Evolutionary conservation across 2,888 invertebrate genomes (phyloP).

Genomic region (Xestia sexstrigata): DNA sequence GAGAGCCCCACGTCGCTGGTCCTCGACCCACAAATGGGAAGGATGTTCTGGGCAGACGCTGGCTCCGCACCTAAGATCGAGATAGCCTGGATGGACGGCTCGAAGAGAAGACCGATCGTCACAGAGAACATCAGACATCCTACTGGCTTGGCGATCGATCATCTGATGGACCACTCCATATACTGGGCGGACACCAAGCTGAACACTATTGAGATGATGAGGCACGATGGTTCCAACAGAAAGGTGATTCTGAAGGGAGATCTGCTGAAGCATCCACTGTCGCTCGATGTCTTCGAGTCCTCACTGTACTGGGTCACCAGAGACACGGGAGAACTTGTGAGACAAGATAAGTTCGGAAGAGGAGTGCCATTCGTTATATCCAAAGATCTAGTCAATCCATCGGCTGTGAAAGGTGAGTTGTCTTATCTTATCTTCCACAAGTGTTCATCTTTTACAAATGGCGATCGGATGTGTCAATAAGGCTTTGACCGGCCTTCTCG

Average conservation of each 20-base stretch:
- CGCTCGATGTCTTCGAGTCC: slow-evolving; percentile 98
- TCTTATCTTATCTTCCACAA: background rate
- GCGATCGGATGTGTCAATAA: too few species aligned
- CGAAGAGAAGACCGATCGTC: slow-evolving; percentile 95
- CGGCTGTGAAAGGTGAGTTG: slow-evolving; percentile 94
- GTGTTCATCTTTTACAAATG: too few species aligned
- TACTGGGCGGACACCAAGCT: slow-evolving; percentile 99
- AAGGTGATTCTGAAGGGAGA: slow-evolving; percentile 94
- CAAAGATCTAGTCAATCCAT: slow-evolving; percentile 95
- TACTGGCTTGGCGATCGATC: slow-evolving; percentile 97
- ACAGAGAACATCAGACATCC: slow-evolving; percentile 96
- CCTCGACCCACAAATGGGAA: slow-evolving; percentile 96
- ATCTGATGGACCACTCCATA: slow-evolving; percentile 96
- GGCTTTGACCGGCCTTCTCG: too few species aligned
- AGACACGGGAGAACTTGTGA: slow-evolving; percentile 96
- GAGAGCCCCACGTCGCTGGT: slow-evolving; percentile 97
- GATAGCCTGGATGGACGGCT: slow-evolving; percentile 99
- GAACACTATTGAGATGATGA: slow-evolving; percentile 96
- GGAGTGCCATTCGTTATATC: slow-evolving; percentile 96
- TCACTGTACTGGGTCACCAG: slow-evolving; percentile 98
- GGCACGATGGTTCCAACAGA: slow-evolving; percentile 95
- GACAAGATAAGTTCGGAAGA: slow-evolving; percentile 99
- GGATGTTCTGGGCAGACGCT: slow-evolving; percentile 98
- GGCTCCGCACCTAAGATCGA: slow-evolving; percentile 98
- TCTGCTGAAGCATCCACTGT: slow-evolving; percentile 94